Percentiles rank a stretch among this genome's conserved stretches.
These are phyloP conservation scores for Listronotus oregonensis DNA, from an alignment of 1,140 invertebrate genomes.

Conservation along the genomic window DNA sequence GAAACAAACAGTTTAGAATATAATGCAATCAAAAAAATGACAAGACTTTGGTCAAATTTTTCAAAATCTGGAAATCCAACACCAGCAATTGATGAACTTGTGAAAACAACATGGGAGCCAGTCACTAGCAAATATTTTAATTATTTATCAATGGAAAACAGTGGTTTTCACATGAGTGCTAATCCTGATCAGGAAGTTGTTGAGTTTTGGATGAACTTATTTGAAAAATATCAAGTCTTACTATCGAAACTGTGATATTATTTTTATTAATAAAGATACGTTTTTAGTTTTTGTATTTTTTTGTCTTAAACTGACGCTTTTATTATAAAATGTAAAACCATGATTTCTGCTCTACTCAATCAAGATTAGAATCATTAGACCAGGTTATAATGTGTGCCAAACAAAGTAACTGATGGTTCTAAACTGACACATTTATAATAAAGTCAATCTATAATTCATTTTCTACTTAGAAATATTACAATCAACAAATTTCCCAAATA, in stretches of 20 bases:
- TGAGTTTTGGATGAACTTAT: conserved; percentile 43
- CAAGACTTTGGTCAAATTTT: conserved; percentile 62
- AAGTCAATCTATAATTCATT: too few species aligned
- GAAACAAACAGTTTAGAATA: conserved; percentile 51
- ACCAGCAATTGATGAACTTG: conserved; percentile 44
- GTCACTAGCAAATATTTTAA: conserved; percentile 57
- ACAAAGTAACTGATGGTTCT: too few species aligned
- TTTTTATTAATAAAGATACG: background rate
- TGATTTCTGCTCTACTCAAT: too few species aligned
- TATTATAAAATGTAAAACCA: too few species aligned
- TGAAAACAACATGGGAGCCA: conserved; percentile 58
- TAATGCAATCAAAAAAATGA: conserved; percentile 57
- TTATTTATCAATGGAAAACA: conserved; percentile 49
- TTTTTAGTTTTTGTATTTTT: background rate
- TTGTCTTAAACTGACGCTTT: background rate
- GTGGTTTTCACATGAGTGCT: conserved; percentile 21
- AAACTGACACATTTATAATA: too few species aligned
- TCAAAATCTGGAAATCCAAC: conserved; percentile 60
- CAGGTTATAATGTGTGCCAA: too few species aligned
- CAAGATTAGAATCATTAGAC: too few species aligned
- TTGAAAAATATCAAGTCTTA: conserved; percentile 17
- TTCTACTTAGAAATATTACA: too few species aligned
- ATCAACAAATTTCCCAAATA: too few species aligned
- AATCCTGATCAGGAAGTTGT: conserved; percentile 40
- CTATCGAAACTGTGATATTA: conserved; percentile 20